phyloP scores from a whole-genome alignment of 2,797 vertebrate genomes.

The Botia almorhae region DNA sequence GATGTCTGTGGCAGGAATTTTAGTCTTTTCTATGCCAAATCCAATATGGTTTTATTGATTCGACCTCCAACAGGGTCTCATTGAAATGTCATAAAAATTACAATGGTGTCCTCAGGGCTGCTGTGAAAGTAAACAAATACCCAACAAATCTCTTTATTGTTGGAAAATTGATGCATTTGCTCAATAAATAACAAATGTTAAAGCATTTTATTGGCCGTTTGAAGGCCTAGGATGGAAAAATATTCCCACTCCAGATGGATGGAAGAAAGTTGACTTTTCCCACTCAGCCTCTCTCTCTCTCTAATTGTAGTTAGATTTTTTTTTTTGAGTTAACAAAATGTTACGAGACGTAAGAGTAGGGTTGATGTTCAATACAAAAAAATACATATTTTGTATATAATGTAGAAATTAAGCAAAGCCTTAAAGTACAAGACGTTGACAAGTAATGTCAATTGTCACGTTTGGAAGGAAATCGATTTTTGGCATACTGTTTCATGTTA shows the following conservation, averaged over 20 bases:
- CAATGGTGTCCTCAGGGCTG: slow-evolving; percentile 5
- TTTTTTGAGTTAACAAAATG: not conserved
- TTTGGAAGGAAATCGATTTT: not conserved
- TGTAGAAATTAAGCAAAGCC: no score
- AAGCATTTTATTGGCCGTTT: slow-evolving; percentile 18
- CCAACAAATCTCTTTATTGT: slow-evolving; percentile 17
- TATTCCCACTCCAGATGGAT: slow-evolving; percentile 14
- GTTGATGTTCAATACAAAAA: no score
- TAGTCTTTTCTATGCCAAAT: slow-evolving; percentile 24
- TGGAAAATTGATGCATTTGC: slow-evolving; percentile 40
- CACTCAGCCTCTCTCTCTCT: not conserved
- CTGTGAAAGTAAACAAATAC: slow-evolving; percentile 4
- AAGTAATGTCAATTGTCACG: not conserved
- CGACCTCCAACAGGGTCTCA: slow-evolving; percentile 23
- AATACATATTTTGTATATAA: no score
- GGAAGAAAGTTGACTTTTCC: not conserved
- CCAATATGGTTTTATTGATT: slow-evolving; percentile 39
- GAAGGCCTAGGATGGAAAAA: slow-evolving; percentile 30
- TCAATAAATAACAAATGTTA: slow-evolving; percentile 33
- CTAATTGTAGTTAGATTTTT: no score
- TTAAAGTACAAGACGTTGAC: no score
- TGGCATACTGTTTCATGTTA: not conserved
- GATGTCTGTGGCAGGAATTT: slow-evolving; percentile 23
- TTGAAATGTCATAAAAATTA: slow-evolving; percentile 38
- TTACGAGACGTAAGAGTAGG: no score